phyloP scores from a whole-genome alignment of 2,113 vertebrate species.

The Alethe castanea region DNA sequence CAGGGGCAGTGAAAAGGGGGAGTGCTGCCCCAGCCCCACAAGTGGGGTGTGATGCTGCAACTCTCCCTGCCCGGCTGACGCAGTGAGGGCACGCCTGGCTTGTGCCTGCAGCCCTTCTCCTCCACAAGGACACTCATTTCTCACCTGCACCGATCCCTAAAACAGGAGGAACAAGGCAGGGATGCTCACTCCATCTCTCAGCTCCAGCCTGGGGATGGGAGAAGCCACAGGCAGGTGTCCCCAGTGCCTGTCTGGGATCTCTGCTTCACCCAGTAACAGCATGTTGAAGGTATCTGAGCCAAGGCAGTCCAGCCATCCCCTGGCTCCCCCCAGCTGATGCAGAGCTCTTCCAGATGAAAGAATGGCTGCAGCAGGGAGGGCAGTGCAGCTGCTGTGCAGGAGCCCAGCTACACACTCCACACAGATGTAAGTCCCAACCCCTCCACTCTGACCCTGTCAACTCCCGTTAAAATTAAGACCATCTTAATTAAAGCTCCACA shows the following conservation, averaged over 20 bases:
- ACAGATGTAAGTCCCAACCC: background rate
- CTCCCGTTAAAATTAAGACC: conserved; percentile 24
- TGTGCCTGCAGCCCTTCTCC: background rate
- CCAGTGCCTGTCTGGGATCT: background rate
- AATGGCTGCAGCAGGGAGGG: background rate
- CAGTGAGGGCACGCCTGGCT: rapidly evolving
- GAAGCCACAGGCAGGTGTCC: background rate
- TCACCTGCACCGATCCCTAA: background rate
- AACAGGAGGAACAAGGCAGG: background rate
- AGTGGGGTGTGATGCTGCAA: background rate
- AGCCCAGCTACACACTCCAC: background rate
- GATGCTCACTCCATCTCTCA: background rate
- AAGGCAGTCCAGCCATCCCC: background rate
- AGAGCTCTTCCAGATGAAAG: background rate
- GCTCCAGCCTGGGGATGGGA: rapidly evolving
- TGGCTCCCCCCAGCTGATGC: background rate
- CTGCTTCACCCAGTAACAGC: background rate
- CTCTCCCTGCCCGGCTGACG: rapidly evolving
- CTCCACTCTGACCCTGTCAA: background rate
- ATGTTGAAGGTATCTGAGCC: background rate
- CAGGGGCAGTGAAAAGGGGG: background rate
- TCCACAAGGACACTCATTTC: background rate
- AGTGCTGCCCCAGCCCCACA: background rate
- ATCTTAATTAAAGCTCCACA: conserved; percentile 56
- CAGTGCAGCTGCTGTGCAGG: background rate